Conservation (phyloP, 2,797 vertebrate species). For the Tragelaphus oryx region DNA sequence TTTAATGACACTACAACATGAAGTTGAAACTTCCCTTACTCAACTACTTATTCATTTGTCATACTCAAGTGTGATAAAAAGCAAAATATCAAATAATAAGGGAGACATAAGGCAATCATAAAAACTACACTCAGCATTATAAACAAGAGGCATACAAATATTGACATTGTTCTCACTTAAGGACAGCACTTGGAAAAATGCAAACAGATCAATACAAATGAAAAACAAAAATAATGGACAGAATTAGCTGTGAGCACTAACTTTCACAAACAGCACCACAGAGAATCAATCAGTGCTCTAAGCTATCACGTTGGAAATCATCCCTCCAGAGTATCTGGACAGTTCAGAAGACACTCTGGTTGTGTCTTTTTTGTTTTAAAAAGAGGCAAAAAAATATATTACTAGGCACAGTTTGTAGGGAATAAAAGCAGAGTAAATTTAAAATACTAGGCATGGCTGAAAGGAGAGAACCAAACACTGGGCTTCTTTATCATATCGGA, state of each 20-base stretch:
- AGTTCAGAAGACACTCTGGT: background rate
- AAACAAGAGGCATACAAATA: background rate
- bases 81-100: background rate
- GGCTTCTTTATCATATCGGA: background rate
- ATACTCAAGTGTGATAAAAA: background rate
- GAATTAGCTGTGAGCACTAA: background rate
- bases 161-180: background rate
- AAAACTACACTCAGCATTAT: background rate
- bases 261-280: background rate
- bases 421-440: background rate
- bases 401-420: background rate
- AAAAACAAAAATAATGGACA: background rate
- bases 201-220: conserved; percentile 9
- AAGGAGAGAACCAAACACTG: background rate
- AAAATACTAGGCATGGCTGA: background rate
- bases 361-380: background rate
- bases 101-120: background rate
- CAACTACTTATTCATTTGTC: background rate
- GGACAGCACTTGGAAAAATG: background rate
- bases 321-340: background rate
- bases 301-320: background rate
- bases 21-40: background rate
- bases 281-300: background rate
- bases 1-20: background rate
- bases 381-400: background rate